Conservation (phyloP, 2,797 vertebrate genomes). For the Danio kyathit region DNA sequence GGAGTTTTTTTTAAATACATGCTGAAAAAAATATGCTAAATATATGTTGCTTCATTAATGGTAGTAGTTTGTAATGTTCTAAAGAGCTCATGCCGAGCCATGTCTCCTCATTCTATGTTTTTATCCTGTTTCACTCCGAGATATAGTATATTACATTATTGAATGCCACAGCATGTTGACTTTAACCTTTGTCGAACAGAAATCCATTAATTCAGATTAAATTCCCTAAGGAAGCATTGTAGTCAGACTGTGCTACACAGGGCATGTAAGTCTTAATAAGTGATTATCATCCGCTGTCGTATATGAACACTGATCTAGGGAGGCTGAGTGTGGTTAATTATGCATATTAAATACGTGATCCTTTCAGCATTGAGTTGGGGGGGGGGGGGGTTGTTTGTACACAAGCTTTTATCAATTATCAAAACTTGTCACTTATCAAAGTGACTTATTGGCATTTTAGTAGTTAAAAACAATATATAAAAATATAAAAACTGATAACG, state of each 20-base stretch:
- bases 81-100: neutral
- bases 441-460: too few species aligned
- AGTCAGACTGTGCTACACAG: neutral
- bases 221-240: neutral
- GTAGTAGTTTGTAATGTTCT: too few species aligned
- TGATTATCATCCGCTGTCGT: constrained; percentile 17
- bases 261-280: constrained; percentile 11
- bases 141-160: neutral
- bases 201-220: constrained; percentile 22
- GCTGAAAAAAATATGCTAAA: too few species aligned
- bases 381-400: neutral
- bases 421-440: too few species aligned
- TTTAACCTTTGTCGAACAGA: constrained; percentile 17
- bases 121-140: neutral
- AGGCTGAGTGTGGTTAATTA: constrained; percentile 22
- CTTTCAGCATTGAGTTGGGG: neutral
- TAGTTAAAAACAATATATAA: too few species aligned
- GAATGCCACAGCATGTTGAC: neutral
- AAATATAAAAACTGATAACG: too few species aligned
- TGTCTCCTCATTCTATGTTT: neutral
- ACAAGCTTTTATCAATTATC: too few species aligned
- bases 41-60: too few species aligned
- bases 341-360: constrained; percentile 8
- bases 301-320: constrained; percentile 9
- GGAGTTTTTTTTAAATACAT: neutral